phyloP scores from a whole-genome alignment of 1,140 invertebrate genomes.

The Drosophila pandora region DNA sequence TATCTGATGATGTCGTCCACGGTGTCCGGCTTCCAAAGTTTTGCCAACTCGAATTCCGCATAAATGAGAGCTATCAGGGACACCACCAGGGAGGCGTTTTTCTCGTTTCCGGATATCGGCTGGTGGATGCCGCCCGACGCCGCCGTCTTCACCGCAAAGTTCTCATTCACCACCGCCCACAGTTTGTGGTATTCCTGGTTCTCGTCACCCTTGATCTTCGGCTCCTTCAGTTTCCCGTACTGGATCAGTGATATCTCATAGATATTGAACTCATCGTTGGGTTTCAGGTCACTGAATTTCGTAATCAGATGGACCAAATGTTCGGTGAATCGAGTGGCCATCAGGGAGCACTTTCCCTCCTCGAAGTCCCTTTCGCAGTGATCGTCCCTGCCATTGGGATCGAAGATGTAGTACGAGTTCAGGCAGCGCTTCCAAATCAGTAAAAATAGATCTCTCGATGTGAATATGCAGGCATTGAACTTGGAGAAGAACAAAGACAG shows the following conservation, averaged over 20 bases:
- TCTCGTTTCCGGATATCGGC: constrained; percentile 65
- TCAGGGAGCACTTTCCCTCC: constrained; percentile 71
- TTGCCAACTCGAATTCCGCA: constrained; percentile 67
- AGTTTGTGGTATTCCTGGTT: constrained; percentile 48
- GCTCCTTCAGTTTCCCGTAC: constrained; percentile 68
- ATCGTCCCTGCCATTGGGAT: constrained; percentile 74
- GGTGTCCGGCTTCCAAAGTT: constrained; percentile 60
- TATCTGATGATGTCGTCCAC: constrained; percentile 74
- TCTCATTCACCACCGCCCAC: constrained; percentile 76
- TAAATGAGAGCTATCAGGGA: constrained; percentile 73
- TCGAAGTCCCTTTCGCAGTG: constrained; percentile 61
- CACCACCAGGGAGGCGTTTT: constrained; percentile 72
- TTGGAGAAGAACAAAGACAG: constrained; percentile 69
- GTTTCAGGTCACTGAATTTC: constrained; percentile 58
- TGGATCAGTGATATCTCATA: constrained; percentile 67
- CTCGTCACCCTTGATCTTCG: constrained; percentile 13
- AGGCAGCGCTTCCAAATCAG: constrained; percentile 79
- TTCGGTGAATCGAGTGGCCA: constrained; percentile 64
- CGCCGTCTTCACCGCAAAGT: constrained; percentile 71
- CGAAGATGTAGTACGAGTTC: constrained; percentile 76
- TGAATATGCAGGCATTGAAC: constrained; percentile 73
- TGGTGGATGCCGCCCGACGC: constrained; percentile 68
- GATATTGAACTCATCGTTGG: constrained; percentile 64
- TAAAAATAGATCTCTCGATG: constrained; percentile 63
- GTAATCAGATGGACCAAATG: constrained; percentile 74